Evolutionary conservation across 1,140 invertebrate species (phyloP), one percentile per base, ranked within the genome.

Genomic region (Diabrotica virgifera): DNA sequence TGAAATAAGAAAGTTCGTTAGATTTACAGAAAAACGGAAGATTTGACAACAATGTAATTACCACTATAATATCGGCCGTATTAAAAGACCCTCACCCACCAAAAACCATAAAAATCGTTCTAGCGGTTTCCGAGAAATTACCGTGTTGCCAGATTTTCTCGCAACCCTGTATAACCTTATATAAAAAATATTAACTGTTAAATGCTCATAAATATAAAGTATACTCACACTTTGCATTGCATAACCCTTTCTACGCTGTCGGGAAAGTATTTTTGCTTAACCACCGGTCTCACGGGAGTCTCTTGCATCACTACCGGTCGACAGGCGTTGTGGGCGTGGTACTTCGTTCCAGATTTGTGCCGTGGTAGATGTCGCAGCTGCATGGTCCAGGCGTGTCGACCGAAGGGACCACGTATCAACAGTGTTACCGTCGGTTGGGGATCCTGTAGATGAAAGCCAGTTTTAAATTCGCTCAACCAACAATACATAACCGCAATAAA

Each of bases 351-450:
- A 0, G 89, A 89, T 77, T 92, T 89, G 73, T 90, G 89, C 55
- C 91, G 84, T 5, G 94, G 90, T 62, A 93, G 80, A 78, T 95
- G 92, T 12, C 93, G 82, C 50, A 93, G 80, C 74, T 96, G 92
- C 86, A 97, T 88, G 0, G 91, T 93, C 96, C 96, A 99, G 6
- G 93, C 93, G 82, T 95, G 92, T 13, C 95, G 86, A 0, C 95
- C 95, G 82, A 96, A 97, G 0, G 94, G 91, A 35, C 93, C 91
- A 24, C 96, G 85, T 56, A 97, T 90, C 36, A 98, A 81, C 24
- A 95, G 87, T 72, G 87, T 88, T 12, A 91, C 84, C 0, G 89
- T 90, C 6, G 89, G 89, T 72, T 90, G 89, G 9, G 88, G 88
- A 79, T 91, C 89, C 76, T 87, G 46, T 55, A 69, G 54, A 13